Conservation (phyloP, 2,797 vertebrate genomes). For the Ciconia nigra region DNA sequence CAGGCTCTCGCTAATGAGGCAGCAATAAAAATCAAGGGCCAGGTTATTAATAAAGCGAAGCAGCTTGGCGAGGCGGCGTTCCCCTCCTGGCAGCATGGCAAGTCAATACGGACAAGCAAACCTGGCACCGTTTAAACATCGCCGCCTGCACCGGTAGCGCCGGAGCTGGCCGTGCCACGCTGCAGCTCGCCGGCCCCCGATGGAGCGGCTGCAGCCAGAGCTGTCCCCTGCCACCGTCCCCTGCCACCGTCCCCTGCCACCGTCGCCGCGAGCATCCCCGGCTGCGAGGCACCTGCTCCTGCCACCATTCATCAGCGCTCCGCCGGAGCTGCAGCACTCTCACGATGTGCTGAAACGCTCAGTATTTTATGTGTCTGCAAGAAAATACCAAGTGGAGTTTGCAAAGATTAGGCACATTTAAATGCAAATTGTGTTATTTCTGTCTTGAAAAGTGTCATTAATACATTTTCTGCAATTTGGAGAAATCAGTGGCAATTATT, state of each 20-base stretch:
- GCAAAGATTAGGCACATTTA: conserved; percentile 56
- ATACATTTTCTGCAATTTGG: conserved; percentile 66
- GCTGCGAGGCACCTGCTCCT: not conserved
- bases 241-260: not conserved
- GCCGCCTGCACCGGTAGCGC: fast-evolving
- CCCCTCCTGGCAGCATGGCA: not conserved
- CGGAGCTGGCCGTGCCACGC: not conserved
- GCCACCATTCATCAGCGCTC: not conserved
- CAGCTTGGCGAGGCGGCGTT: fast-evolving
- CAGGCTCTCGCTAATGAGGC: not conserved
- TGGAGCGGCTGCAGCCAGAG: not conserved
- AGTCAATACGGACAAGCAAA: not conserved
- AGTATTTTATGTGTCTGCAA: not conserved
- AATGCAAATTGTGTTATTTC: conserved; percentile 70
- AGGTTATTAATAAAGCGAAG: not conserved
- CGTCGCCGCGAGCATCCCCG: not conserved
- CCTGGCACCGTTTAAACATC: fast-evolving
- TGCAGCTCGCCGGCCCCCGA: not conserved
- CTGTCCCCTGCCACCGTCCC: not conserved
- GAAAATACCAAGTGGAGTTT: conserved; percentile 33
- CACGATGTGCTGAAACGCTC: not conserved
- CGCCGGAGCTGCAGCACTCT: not conserved
- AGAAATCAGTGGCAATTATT: conserved; percentile 66
- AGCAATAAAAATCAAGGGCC: not conserved
- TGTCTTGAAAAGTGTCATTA: conserved; percentile 57